These are phyloP conservation scores for Peromyscus aztecus DNA, from an alignment of 2,797 vertebrate species.

Conservation along the genomic window DNA sequence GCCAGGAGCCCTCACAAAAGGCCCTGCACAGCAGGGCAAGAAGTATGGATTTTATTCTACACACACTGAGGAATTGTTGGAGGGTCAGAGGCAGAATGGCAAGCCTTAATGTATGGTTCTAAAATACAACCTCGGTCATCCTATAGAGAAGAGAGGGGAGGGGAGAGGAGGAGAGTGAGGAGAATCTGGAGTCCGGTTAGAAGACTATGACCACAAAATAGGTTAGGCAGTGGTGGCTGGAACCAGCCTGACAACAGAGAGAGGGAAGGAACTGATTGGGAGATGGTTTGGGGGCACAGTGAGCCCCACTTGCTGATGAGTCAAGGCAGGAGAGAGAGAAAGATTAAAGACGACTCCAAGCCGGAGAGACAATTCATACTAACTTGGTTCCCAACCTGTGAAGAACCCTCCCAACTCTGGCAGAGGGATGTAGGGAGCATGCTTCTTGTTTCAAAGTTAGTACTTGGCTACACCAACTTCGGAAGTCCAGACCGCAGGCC, in stretches of 20 bases:
- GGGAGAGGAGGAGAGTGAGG: background rate
- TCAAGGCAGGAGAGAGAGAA: background rate
- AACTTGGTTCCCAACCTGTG: background rate
- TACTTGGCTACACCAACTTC: background rate
- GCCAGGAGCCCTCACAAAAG: background rate
- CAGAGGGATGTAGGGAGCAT: background rate
- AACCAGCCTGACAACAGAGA: background rate
- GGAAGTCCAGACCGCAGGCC: background rate
- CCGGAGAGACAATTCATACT: background rate
- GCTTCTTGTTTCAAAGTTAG: background rate
- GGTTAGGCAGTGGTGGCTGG: background rate
- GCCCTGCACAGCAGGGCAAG: background rate
- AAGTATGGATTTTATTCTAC: constrained; percentile 59
- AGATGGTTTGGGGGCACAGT: constrained; percentile 9
- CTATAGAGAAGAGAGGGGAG: background rate
- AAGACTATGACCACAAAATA: background rate
- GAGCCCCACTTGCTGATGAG: background rate
- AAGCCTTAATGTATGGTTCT: constrained; percentile 71
- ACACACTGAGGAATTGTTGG: background rate
- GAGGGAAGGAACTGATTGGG: background rate
- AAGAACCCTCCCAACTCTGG: background rate
- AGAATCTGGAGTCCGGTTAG: background rate
- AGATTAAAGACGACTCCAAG: background rate
- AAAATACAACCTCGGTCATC: constrained; percentile 64
- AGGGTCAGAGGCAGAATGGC: constrained; percentile 60